Conservation (phyloP, 2,797 vertebrate genomes). For the Aphelocoma californica region DNA sequence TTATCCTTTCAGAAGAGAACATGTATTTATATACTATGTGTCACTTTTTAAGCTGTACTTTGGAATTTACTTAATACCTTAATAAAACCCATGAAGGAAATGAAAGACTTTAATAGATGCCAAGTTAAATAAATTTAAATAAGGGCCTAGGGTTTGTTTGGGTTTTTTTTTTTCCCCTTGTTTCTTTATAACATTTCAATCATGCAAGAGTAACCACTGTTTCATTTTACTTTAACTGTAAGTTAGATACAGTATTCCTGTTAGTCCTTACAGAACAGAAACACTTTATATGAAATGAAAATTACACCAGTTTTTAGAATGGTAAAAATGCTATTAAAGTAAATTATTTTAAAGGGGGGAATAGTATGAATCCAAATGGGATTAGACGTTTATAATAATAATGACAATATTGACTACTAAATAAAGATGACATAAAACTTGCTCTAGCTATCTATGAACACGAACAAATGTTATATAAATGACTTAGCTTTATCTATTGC, state of each 20-base stretch:
- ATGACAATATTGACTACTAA: background rate
- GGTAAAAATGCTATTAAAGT: background rate
- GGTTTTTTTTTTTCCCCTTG: rapidly evolving
- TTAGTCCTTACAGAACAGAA: background rate
- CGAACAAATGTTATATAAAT: background rate
- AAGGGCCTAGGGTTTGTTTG: background rate
- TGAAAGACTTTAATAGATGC: background rate
- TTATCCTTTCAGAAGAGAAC: background rate
- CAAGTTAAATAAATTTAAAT: background rate
- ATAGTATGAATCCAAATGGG: background rate
- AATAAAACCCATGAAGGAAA: background rate
- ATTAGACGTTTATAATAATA: background rate
- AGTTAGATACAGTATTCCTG: background rate
- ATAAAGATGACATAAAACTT: background rate
- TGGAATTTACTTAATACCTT: background rate
- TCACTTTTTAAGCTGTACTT: background rate
- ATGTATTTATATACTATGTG: background rate
- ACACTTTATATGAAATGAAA: background rate
- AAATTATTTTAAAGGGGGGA: background rate
- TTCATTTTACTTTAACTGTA: background rate
- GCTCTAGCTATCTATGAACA: background rate
- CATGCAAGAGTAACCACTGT: background rate
- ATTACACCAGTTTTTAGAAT: background rate
- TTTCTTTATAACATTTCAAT: background rate
- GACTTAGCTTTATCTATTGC: background rate